Conservation (phyloP, 2,888 invertebrate species). For the Escarpia spicata region DNA sequence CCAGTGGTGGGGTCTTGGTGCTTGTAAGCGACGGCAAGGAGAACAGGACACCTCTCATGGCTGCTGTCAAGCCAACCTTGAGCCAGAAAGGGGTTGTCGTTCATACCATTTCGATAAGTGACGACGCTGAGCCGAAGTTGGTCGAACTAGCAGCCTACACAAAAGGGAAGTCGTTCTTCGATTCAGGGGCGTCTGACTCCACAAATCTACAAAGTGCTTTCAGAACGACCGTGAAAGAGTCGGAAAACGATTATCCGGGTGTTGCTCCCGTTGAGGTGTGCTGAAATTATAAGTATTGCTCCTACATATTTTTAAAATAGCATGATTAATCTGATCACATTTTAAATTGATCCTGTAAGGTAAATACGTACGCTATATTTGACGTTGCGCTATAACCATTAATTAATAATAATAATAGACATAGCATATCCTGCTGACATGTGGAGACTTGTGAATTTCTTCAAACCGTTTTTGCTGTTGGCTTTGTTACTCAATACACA, state of each 20-base stretch:
- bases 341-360: no score
- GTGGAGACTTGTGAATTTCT: no score
- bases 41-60: neutral
- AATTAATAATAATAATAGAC: no score
- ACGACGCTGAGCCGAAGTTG: neutral
- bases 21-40: neutral
- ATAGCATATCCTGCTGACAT: no score
- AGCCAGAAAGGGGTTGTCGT: neutral
- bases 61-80: neutral
- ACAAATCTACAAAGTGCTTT: neutral
- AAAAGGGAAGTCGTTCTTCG: neutral
- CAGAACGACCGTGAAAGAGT: neutral
- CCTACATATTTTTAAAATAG: no score
- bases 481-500: no score
- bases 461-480: no score
- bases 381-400: no score
- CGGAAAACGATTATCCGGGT: neutral
- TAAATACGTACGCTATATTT: no score
- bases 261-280: neutral
- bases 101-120: neutral
- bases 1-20: neutral
- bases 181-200: neutral
- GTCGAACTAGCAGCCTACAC: neutral
- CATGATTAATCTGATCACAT: no score
- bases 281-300: neutral